Conservation (phyloP, 2,113 vertebrate species). For the Pampusana beccarii region DNA sequence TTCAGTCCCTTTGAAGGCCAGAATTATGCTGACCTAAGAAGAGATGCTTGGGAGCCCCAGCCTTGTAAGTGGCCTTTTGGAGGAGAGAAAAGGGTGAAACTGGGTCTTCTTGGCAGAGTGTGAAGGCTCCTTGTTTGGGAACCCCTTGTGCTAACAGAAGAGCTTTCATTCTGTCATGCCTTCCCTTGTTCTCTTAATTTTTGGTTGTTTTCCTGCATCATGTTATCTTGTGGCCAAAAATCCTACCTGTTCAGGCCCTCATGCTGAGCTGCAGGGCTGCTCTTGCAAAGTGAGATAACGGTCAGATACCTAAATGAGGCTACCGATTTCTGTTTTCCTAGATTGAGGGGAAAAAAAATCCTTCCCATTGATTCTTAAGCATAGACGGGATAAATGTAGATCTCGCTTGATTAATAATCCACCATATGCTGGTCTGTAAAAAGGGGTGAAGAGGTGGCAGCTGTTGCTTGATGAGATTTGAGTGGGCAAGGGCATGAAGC, state of each 20-base stretch:
- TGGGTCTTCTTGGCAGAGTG: background rate
- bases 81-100: background rate
- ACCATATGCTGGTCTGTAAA: background rate
- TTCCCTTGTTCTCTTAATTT: background rate
- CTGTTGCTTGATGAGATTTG: background rate
- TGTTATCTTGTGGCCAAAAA: background rate
- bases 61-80: background rate
- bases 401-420: background rate
- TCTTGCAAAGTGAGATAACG: accelerated
- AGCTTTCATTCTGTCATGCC: background rate
- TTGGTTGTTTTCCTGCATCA: background rate
- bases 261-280: background rate
- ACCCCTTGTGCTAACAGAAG: background rate
- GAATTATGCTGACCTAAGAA: background rate
- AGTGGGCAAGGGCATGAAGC: background rate
- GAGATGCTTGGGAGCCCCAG: background rate
- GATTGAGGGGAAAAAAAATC: background rate
- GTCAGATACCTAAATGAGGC: background rate
- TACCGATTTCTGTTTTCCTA: background rate
- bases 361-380: background rate
- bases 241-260: background rate
- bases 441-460: background rate
- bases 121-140: background rate
- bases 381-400: background rate
- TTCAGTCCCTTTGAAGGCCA: conserved; percentile 1